Evolutionary conservation across 2,113 vertebrate species (phyloP), one percentile per base, ranked within the genome.

Genomic region (Datnioides undecimradiatus): DNA sequence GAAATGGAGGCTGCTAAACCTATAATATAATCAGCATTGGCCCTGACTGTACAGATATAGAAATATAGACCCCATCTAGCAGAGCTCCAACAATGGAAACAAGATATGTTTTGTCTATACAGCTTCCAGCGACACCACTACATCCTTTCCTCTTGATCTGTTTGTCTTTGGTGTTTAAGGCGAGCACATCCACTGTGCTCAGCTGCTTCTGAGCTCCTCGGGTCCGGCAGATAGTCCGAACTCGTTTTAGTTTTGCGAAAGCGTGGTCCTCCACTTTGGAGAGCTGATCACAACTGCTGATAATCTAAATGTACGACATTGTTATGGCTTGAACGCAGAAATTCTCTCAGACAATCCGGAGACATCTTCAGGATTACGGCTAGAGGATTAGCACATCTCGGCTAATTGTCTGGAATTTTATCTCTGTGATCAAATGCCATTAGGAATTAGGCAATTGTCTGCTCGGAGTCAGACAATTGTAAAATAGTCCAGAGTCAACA

Each of bases 381-480:
- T 1, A 27, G 62, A 66, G 64, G 81, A 90, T 90, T 87, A 91
- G 41, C 5, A 25, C 21, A 73, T 70, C 45, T n/a, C 33, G 29
- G 54, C 40, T 60, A 86, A 86, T 81, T 68, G 68, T 73, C 25
- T 66, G 79, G 79, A 83, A 91, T 90, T 46, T 83, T 86, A 92
- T 93, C 87, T 76, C 57, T 8, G 25, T 0, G 2, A 80, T 85
- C 62, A 76, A 81, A 82, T 79, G 27, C 34, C 64, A 79, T 86
- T 49, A 33, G 41, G 17, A n/a, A n/a, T n/a, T n/a, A n/a, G n/a
- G n/a, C n/a, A n/a, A n/a, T 70, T 36, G 9, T 40, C 54, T 67
- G 14, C 5, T 33, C 11, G 16, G 40, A 65, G 62, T 71, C 38
- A 73, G 81, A 76, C 41, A 7, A 73, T 79, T 78, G 19, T 19